A percentile compares a stretch with the other conserved stretches of the same genome.
These are phyloP conservation scores for Phortica magna DNA, from an alignment of 2,888 invertebrate species.

Conservation along the genomic window DNA sequence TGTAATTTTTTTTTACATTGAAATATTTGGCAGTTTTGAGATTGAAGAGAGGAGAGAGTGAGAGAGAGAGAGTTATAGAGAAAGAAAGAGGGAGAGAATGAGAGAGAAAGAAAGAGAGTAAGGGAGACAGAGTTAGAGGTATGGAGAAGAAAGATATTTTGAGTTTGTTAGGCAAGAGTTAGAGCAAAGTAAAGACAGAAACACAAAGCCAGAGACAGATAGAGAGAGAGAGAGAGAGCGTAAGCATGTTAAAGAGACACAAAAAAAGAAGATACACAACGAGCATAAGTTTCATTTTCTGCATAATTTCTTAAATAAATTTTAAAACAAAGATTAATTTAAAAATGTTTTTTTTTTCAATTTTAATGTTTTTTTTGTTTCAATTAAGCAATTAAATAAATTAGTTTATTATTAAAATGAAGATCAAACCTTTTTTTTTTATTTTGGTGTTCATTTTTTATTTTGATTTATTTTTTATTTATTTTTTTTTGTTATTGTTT, in stretches of 20 bases:
- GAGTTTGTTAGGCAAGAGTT: not conserved
- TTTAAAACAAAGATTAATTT: not conserved
- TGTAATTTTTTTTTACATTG: not conserved
- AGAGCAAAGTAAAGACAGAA: not conserved
- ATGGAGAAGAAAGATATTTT: not conserved
- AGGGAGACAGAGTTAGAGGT: not conserved
- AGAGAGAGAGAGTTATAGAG: conserved; percentile 34
- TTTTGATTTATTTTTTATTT: not conserved
- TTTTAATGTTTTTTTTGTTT: not conserved
- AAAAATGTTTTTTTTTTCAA: not conserved
- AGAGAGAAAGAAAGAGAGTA: conserved; percentile 31
- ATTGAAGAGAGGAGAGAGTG: conserved; percentile 37
- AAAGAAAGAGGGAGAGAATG: conserved; percentile 37
- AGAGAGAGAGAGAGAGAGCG: conserved; percentile 55
- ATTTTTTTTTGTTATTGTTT: not conserved
- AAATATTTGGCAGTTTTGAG: conserved; percentile 10
- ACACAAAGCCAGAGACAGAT: conserved; percentile 1
- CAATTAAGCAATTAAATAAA: not conserved
- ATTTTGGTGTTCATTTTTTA: conserved; percentile 18
- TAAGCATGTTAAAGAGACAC: conserved; percentile 67
- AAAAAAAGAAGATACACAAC: conserved; percentile 70
- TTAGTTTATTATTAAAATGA: not conserved
- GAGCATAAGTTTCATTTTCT: conserved; percentile 71
- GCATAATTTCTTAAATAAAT: conserved; percentile 28
- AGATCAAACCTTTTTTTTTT: conserved; percentile 8